A percentile compares a stretch with the other conserved stretches of the same genome.
These are phyloP conservation scores for Tricholaema leucomelas DNA, from an alignment of 2,113 vertebrate species.

Conservation along the genomic window DNA sequence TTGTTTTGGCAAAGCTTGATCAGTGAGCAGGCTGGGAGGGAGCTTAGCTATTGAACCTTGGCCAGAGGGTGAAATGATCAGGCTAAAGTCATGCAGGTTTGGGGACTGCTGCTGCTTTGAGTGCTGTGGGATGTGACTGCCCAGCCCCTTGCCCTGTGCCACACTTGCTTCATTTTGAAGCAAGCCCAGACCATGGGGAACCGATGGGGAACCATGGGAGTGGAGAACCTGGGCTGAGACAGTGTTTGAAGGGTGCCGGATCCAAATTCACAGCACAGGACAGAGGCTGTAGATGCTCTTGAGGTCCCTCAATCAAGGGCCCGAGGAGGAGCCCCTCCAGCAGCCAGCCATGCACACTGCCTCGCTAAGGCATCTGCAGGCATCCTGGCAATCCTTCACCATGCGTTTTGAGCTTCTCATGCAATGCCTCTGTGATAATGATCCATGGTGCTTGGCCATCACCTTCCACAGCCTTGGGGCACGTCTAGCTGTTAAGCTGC, in stretches of 20 bases:
- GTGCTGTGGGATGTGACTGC: neutral
- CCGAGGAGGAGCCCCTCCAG: neutral
- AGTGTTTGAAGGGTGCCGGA: neutral
- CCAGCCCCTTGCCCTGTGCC: neutral
- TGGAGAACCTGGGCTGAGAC: neutral
- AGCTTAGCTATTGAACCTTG: neutral
- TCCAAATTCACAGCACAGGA: neutral
- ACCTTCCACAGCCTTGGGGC: neutral
- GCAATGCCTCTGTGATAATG: neutral
- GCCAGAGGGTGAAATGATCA: neutral
- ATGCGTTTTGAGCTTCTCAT: neutral
- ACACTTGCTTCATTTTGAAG: fast-evolving
- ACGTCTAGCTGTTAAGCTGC: neutral
- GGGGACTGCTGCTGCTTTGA: neutral
- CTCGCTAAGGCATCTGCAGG: neutral
- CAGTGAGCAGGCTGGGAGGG: neutral
- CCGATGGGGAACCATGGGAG: too few species aligned
- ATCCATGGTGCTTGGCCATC: neutral
- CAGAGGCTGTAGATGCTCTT: neutral
- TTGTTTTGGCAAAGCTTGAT: neutral
- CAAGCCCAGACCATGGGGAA: fast-evolving
- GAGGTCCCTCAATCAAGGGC: neutral
- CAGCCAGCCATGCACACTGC: neutral
- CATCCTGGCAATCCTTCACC: fast-evolving
- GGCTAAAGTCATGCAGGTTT: neutral